A percentile compares a stretch with the other conserved stretches of the same genome.
These are phyloP conservation scores for Uromys caudimaculatus DNA, from an alignment of 2,797 vertebrate species.

Conservation along the genomic window DNA sequence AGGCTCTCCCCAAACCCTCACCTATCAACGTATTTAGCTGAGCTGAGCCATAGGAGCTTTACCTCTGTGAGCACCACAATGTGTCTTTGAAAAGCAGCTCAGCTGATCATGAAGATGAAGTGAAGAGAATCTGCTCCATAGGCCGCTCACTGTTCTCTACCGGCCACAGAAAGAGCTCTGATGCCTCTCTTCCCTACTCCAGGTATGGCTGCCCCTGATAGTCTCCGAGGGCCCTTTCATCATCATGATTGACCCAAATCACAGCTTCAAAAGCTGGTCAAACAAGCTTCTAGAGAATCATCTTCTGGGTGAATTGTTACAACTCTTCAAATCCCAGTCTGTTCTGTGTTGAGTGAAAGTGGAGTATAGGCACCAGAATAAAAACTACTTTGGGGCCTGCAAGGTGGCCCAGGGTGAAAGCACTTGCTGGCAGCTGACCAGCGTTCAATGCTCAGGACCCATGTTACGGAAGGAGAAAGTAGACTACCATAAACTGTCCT, in stretches of 20 bases:
- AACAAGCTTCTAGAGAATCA: conserved; percentile 54
- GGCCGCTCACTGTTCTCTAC: background rate
- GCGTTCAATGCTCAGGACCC: background rate
- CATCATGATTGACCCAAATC: conserved; percentile 18
- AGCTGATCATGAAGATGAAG: conserved; percentile 30
- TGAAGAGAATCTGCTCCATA: conserved; percentile 27
- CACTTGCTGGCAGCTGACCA: background rate
- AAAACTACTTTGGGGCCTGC: background rate
- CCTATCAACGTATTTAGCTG: background rate
- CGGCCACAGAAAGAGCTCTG: background rate
- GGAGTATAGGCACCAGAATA: conserved; percentile 43
- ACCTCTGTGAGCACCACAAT: background rate
- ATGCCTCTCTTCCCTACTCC: background rate
- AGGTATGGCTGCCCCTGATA: background rate
- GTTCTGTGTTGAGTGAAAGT: conserved; percentile 18
- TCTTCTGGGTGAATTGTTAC: conserved; percentile 44
- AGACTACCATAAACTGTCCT: background rate
- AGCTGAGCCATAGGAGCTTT: background rate
- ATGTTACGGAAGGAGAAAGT: background rate
- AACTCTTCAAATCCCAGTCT: conserved; percentile 54
- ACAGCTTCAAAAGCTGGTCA: background rate
- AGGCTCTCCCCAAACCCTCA: background rate
- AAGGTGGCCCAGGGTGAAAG: background rate
- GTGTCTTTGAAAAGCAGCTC: conserved; percentile 63
- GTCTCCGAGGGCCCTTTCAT: background rate